A percentile compares a stretch with the other conserved stretches of the same genome.
Conservation (phyloP, 1,140 invertebrate genomes). For the Maconellicoccus hirsutus region DNA sequence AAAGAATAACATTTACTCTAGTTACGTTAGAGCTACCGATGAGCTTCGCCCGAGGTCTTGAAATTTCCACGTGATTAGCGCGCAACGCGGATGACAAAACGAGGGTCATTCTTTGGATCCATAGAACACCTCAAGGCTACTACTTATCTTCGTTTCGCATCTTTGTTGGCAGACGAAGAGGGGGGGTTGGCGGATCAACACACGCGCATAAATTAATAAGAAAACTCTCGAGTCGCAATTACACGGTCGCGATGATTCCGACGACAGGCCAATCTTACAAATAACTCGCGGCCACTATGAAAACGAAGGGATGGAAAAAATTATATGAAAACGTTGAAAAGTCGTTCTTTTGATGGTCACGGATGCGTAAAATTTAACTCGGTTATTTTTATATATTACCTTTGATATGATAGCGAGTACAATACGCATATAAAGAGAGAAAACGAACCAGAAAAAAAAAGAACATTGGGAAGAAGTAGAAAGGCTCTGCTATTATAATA, state of each 20-base stretch:
- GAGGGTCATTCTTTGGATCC: no score
- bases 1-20: no score
- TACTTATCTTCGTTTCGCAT: no score
- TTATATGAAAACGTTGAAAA: slow-evolving; percentile 9
- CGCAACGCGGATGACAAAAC: no score
- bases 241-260: not conserved
- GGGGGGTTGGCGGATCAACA: no score
- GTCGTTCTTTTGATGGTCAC: slow-evolving; percentile 19
- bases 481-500: not conserved
- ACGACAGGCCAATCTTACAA: not conserved
- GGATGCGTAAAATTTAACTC: slow-evolving; percentile 17
- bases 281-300: not conserved
- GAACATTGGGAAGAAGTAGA: not conserved
- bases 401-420: slow-evolving; percentile 11
- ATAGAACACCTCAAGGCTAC: no score
- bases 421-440: slow-evolving; percentile 10
- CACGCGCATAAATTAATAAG: no score
- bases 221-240: not conserved
- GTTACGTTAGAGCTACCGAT: no score
- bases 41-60: no score
- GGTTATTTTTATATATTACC: slow-evolving; percentile 18
- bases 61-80: no score
- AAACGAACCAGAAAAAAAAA: no score
- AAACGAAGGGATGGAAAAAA: not conserved
- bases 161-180: no score